Percentiles rank a stretch among this genome's conserved stretches.
Conservation (phyloP, 2,797 vertebrate species). For the Acestrorhynchus altus region DNA sequence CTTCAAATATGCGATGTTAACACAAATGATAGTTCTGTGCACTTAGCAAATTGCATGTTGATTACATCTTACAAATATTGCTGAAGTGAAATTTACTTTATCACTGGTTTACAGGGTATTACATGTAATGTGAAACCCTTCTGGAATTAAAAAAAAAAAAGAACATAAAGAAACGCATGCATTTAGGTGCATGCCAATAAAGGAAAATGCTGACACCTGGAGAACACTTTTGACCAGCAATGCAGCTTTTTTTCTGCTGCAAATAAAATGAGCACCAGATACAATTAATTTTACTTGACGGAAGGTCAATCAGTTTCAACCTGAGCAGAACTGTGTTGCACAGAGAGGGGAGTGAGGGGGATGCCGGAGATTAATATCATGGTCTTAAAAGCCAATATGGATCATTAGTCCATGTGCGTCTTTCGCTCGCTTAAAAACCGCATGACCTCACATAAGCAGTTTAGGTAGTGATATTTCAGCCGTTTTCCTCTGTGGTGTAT, state of each 20-base stretch:
- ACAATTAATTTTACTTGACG: constrained; percentile 77
- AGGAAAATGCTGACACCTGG: constrained; percentile 70
- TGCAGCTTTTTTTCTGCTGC: constrained; percentile 67
- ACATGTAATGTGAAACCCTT: constrained; percentile 69
- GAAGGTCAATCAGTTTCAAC: constrained; percentile 75
- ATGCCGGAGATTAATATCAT: constrained; percentile 72
- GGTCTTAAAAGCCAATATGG: constrained; percentile 73
- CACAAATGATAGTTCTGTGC: constrained; percentile 78
- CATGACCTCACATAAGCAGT: constrained; percentile 76
- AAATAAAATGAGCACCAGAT: constrained; percentile 72
- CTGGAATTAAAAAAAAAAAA: constrained; percentile 55
- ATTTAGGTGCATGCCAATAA: constrained; percentile 69
- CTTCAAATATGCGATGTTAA: constrained; percentile 75
- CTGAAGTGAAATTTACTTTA: constrained; percentile 73
- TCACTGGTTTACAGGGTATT: constrained; percentile 75
- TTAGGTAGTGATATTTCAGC: constrained; percentile 64
- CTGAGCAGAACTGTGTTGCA: constrained; percentile 62
- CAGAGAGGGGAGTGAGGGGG: constrained; percentile 43
- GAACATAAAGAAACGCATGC: constrained; percentile 51
- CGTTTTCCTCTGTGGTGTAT: constrained; percentile 7
- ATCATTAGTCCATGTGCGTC: constrained; percentile 73
- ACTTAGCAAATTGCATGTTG: constrained; percentile 80
- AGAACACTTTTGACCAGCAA: constrained; percentile 69
- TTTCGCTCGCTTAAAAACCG: constrained; percentile 74
- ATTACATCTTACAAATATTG: constrained; percentile 75